Base-by-base conservation (phyloP, 2,797 vertebrate species). In the Coranthus polyacanthus region DNA sequence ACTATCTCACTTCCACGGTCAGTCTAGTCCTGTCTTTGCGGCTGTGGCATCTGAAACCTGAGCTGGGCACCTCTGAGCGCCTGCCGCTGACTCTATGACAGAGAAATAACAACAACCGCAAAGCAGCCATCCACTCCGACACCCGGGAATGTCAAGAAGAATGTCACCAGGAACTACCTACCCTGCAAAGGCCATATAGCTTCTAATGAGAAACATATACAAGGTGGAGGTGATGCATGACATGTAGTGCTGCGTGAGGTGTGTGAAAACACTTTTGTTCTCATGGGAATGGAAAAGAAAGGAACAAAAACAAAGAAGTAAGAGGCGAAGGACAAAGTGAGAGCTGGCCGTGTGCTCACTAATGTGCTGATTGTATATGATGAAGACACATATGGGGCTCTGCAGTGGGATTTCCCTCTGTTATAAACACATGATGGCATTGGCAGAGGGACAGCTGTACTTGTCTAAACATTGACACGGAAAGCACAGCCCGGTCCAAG, bases 401-500 rank as follows among this genome's bases (percentile, higher is more conserved):
- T 46, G 70, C 68, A 36, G 57, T 52, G 89, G 88, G 87, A 81
- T 89, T 90, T 88, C 90, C 90, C 89, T 90, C 80, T 60, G 74
- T 63, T 89, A 79, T 88, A 92, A 92, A 91, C 86, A 91, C 80
- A 75, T 51, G 69, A 82, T 86, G 85, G 88, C 86, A 92, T 56
- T 70, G 82, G 84, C 85, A 83, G 68, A 58, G 73, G 78, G 85
- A 86, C 89, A 57, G 86, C 88, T 80, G 85, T 62, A 57, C 82
- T 90, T 83, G 81, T 92, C 72, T 89, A 92, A 90, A 92, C 79
- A 90, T 76, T 54, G 72, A 80, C 78, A 65, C 45, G 11, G 81
- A 88, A 86, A 74, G 71, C 78, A 77, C 32, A 16, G 54, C 55
- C 24, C 6, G 21, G 70, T 79, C 70, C 66, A 68, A 81, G 76